Conservation (phyloP, 1,140 invertebrate genomes). For the Nebria ingens region DNA sequence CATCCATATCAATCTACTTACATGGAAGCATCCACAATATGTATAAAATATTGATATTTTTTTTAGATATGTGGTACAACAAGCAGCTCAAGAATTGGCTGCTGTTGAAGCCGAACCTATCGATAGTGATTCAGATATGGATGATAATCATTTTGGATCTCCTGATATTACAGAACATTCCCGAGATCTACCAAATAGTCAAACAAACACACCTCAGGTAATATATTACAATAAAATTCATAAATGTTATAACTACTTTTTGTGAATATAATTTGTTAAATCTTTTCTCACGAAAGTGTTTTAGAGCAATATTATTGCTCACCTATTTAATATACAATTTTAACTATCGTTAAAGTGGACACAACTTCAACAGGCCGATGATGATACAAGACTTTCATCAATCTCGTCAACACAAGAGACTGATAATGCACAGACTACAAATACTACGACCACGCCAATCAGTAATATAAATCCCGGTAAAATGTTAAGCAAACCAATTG, state of each 20-base stretch:
- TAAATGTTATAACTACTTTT: too few species aligned
- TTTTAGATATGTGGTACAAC: constrained; percentile 36
- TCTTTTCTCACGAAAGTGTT: too few species aligned
- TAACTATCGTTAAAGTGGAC: constrained; percentile 23
- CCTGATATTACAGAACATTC: constrained; percentile 12
- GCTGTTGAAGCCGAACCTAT: constrained; percentile 55
- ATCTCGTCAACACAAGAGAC: constrained; percentile 6
- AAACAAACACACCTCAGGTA: background rate
- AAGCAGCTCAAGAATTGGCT: constrained; percentile 44
- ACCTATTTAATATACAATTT: background rate
- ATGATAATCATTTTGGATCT: constrained; percentile 26
- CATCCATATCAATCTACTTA: too few species aligned
- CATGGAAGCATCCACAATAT: too few species aligned
- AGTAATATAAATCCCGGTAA: background rate
- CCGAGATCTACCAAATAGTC: background rate
- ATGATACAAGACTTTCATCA: constrained; percentile 26
- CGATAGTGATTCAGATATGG: constrained; percentile 46
- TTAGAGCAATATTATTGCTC: too few species aligned
- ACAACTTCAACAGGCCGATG: constrained; percentile 29
- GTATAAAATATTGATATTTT: too few species aligned
- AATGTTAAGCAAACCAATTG: constrained; percentile 11
- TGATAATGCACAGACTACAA: background rate
- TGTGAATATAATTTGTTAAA: too few species aligned
- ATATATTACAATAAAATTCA: background rate
- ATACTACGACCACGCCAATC: background rate